Base-by-base conservation (phyloP, 2,888 invertebrate species). In the Torymus aiolomorphi region DNA sequence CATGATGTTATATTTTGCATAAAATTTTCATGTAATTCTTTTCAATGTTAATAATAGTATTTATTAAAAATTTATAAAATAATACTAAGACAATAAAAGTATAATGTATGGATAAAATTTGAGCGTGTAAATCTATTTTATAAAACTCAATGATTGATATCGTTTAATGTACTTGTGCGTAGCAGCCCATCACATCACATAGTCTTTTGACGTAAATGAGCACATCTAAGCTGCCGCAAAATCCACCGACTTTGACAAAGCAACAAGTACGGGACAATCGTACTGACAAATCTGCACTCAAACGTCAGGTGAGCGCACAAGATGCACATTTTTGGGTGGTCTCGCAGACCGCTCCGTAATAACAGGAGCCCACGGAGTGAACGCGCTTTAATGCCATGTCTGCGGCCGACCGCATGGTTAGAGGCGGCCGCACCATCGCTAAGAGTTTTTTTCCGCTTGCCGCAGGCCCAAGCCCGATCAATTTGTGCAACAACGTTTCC, bases 261-360 rank as follows among this genome's bases (percentile, higher is more conserved):
- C 63, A 73, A 59, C 74, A 65, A 74, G 80, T 74, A 70, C n/a
- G 74, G 70, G 54, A 66, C 80, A 80, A 80, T 80, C 77, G 62
- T 11, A 66, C 10, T n/a, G 13, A 51, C 49, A 63, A 24, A 63
- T 74, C 20, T 69, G 57, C 13, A 11, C 49, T 13, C 18, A 20
- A 11, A 61, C 61, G 51, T 67, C 80, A 71, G 67, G 57, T 62
- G 20, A 8, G 59, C 1, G 61, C 14, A 66, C 51, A 54, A 71
- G 18, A 72, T 63, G 54, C 52, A 63, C 66, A 62, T 76, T 77
- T 75, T 80, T 77, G 80, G 80, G 80, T 80, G 80, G 80, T 80
- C 80, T 70, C 42, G 13, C 16, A 51, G 11, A 24, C 72, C 72
- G 54, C 63, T 56, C 56, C 14, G 59, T 75, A 75, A 66, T 75